Evolutionary conservation across 2,113 vertebrate species (phyloP), one percentile per base, ranked within the genome.

Genomic region (Ctenodactylus gundi): DNA sequence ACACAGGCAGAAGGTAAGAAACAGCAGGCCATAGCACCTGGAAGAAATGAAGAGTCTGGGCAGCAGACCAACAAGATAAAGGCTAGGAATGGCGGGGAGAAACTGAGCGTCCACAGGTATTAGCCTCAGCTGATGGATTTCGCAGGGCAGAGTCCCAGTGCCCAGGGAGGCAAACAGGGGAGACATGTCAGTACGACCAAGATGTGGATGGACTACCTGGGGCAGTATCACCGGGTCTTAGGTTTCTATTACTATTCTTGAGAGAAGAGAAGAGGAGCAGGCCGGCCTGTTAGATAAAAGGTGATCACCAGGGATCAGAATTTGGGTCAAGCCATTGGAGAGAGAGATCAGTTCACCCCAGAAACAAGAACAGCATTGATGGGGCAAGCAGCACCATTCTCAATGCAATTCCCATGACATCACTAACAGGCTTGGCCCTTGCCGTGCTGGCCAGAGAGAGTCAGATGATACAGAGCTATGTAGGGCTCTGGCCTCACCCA

Each of bases 311-410:
- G 76, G 83, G 64, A 84, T 76, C 83, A 64, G 83, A 91, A 96
- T 96, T 53, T 86, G 73, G 94, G 93, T 77, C 86, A 90, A 80
- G 55, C 73, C 29, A 31, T 67, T 25, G 6, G 67, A 95, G 57
- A 96, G 58, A 93, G 60, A 85, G 82, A 91, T 83, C 53, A 67
- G 4, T 92, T 96, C 94, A 91, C 91, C 62, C 76, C 41, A 31
- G 82, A 91, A 96, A 97, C 89, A 96, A 97, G 39, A 65, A 75
- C 0, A 0, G n/a, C 89, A 97, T 62, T 93, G 91, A 96, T 51
- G 0, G 8, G 6, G 11, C 1, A 1, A 95, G 49, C 70, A 89
- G 57, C 57, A 57, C 51, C 85, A 65, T 27, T 57, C 17, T 1
- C 41, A 83, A 94, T 39, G 14, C 55, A 77, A 53, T 51, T 57